Base-by-base conservation (phyloP, 2,113 vertebrate genomes). In the Boleophthalmus pectinirostris region DNA sequence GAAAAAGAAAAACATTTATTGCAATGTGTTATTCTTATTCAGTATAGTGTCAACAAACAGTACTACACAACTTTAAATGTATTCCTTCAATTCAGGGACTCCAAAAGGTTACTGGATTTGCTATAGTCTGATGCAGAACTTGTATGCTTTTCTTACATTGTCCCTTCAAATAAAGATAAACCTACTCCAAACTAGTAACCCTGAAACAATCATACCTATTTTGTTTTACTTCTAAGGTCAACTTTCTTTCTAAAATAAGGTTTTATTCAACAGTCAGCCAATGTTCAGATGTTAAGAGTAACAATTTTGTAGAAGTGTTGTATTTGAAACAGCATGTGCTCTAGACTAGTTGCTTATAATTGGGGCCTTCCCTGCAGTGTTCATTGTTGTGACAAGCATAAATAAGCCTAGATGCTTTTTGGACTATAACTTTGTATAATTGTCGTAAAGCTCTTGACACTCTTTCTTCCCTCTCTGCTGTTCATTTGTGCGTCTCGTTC, bases 401-500 rank as follows among this genome's bases (percentile, higher is more conserved):
- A 64, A 64, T 13, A 5, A 61, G 4, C 56, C 23, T 33, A 6
- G 58, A 33, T 61, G 16, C 3, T 13, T 25, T 24, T 23, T 56
- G 53, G 10, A 81, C 54, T 80, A 24, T 68, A 29, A 77, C 60
- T 82, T 51, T 85, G 29, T 75, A 69, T 79, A 77, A 82, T 72
- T 81, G 2, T 85, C 80, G 78, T 71, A 63, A 66, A 66, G 82
- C 45, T 63, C 68, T 87, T 78, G 79, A 82, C 70, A 66, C 85
- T 89, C 75, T 92, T 73, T 88, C 83, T 90, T 72, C 81, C 70
- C 75, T 82, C 64, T 85, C 76, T 67, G 70, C 83, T 84, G 83
- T 90, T 68, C 79, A 81, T 88, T 60, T 83, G 86, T 92, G 77
- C 66, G 85, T 89, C 78, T 46, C 45, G 66, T 91, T 63, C 83